Conservation (phyloP, 2,797 vertebrate species). For the Channallabes apus region DNA sequence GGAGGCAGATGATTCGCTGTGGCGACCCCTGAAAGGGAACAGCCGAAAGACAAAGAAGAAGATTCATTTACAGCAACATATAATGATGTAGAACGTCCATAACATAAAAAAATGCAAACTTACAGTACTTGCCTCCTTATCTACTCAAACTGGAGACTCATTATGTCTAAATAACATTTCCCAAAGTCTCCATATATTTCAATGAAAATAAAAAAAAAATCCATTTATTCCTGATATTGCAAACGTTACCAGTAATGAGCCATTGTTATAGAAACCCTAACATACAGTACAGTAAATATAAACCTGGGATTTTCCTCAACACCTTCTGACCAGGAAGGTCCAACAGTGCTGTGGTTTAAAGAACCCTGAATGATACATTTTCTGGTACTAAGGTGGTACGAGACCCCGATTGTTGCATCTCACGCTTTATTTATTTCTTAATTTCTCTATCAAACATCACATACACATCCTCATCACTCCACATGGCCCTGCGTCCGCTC, state of each 20-base stretch:
- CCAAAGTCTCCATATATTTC: not conserved
- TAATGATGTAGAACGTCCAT: not conserved
- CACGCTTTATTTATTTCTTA: not conserved
- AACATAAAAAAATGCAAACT: not conserved
- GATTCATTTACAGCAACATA: too few relatives aligned
- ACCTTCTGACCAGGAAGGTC: not conserved
- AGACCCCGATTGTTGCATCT: not conserved
- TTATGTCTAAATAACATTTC: not conserved
- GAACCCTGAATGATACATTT: not conserved
- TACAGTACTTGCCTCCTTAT: not conserved
- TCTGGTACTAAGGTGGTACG: too few relatives aligned
- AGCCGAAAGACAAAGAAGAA: too few relatives aligned
- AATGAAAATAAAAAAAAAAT: not conserved
- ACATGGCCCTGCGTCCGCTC: slow-evolving; percentile 52
- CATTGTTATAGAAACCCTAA: not conserved
- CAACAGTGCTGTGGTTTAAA: not conserved
- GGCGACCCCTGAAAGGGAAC: too few relatives aligned
- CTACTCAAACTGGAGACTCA: not conserved
- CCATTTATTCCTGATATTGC: not conserved
- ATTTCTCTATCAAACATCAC: not conserved
- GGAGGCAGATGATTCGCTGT: too few relatives aligned
- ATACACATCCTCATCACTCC: slow-evolving; percentile 23
- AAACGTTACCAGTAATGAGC: not conserved
- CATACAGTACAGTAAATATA: not conserved
- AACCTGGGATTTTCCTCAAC: not conserved